These are phyloP conservation scores for Parauchenoglanis ngamensis DNA, from an alignment of 2,797 vertebrate genomes.

Conservation along the genomic window DNA sequence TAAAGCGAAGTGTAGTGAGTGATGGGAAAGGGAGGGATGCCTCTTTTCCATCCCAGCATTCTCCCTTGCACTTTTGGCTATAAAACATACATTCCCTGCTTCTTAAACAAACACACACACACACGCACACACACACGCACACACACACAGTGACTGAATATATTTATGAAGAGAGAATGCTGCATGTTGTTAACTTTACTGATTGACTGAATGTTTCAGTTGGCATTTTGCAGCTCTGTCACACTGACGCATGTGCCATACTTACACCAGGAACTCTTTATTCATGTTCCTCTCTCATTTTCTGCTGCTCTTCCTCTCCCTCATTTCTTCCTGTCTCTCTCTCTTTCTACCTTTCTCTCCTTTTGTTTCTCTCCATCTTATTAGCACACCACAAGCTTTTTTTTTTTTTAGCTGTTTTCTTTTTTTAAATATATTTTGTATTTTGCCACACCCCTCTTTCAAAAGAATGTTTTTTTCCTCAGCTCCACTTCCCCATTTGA, in stretches of 20 bases:
- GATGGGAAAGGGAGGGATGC: slow-evolving; percentile 21
- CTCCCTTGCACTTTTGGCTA: slow-evolving; percentile 11
- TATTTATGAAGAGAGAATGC: slow-evolving; percentile 22
- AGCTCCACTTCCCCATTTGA: slow-evolving; percentile 94
- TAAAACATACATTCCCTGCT: slow-evolving; percentile 15
- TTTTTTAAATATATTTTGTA: slow-evolving; percentile 67
- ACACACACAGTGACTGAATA: slow-evolving; percentile 24
- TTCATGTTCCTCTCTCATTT: slow-evolving; percentile 17
- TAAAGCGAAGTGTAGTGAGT: slow-evolving; percentile 14
- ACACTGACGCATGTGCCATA: slow-evolving; percentile 38
- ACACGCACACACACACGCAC: not conserved
- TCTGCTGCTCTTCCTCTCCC: slow-evolving; percentile 1
- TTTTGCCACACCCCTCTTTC: slow-evolving; percentile 69
- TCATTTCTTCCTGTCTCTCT: slow-evolving; percentile 3
- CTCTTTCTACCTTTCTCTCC: not conserved
- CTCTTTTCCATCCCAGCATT: not conserved
- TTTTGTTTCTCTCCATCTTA: slow-evolving; percentile 6
- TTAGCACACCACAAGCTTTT: slow-evolving; percentile 49
- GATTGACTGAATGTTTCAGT: slow-evolving; percentile 40
- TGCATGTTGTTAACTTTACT: slow-evolving; percentile 38
- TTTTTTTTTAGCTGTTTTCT: slow-evolving; percentile 50
- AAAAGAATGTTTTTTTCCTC: slow-evolving; percentile 78
- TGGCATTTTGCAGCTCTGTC: slow-evolving; percentile 36
- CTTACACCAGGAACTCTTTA: slow-evolving; percentile 25
- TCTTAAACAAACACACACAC: slow-evolving; percentile 8